Conservation (phyloP, 1,140 invertebrate genomes). For the Macrocentrus cingulum region DNA sequence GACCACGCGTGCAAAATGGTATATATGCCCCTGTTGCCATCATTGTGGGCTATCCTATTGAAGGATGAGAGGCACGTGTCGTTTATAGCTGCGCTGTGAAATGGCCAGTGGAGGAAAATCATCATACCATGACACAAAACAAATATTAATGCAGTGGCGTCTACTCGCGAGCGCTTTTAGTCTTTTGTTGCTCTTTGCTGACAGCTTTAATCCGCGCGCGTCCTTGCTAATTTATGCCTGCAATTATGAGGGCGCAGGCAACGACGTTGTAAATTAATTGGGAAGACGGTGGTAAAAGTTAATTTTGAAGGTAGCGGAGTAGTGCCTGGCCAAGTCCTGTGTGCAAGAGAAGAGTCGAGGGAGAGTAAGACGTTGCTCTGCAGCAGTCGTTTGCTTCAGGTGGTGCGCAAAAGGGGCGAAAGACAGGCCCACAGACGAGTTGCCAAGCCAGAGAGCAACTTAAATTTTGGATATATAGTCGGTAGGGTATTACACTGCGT, state of each 20-base stretch:
- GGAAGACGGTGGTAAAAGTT: constrained; percentile 56
- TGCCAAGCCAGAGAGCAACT: constrained; percentile 16
- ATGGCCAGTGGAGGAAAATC: constrained; percentile 13
- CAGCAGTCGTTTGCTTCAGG: constrained; percentile 48
- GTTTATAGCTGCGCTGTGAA: constrained; percentile 4
- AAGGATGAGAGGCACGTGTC: constrained; percentile 6
- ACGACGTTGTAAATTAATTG: constrained; percentile 53
- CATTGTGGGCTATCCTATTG: too few relatives aligned
- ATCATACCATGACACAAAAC: not conserved
- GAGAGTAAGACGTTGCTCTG: constrained; percentile 29
- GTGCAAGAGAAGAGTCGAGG: not conserved
- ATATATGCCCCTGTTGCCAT: too few relatives aligned
- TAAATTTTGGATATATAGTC: constrained; percentile 20
- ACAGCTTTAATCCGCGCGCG: constrained; percentile 22
- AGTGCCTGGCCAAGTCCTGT: not conserved
- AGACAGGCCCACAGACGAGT: constrained; percentile 18
- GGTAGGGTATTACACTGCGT: constrained; percentile 15
- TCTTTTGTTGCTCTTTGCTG: not conserved
- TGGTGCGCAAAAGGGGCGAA: constrained; percentile 34
- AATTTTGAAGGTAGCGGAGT: constrained; percentile 45
- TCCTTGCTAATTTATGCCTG: constrained; percentile 50
- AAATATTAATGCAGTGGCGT: not conserved
- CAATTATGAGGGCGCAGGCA: constrained; percentile 45
- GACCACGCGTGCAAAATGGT: not conserved
- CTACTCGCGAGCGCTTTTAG: too few relatives aligned